Percentiles rank a stretch among this genome's conserved stretches.
Evolutionary conservation across 1,140 invertebrate species (phyloP).

Genomic region (Papilio polyxenes): DNA sequence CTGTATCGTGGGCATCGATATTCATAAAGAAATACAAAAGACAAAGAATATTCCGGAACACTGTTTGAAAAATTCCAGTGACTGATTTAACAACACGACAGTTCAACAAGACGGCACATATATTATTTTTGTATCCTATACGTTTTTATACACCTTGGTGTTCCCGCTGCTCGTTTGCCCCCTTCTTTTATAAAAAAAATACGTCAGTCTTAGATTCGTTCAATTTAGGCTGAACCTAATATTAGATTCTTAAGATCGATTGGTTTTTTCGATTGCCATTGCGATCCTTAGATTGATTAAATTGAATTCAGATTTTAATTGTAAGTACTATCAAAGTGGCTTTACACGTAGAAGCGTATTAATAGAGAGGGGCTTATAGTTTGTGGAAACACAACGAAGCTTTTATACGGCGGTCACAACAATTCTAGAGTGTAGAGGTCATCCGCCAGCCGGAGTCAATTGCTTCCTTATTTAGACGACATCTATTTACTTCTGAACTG

Average conservation of each 20-base stretch:
- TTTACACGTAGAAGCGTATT: not conserved
- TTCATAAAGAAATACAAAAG: no score
- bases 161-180: no score
- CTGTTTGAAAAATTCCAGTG: not conserved
- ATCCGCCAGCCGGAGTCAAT: constrained; percentile 38
- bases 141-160: no score
- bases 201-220: no score
- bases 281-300: no score
- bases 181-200: no score
- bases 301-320: not conserved
- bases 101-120: no score
- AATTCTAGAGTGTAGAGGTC: constrained; percentile 42
- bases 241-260: no score
- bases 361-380: constrained; percentile 5
- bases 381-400: constrained; percentile 19
- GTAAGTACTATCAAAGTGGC: not conserved
- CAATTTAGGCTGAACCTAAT: no score
- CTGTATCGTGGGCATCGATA: no score
- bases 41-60: not conserved
- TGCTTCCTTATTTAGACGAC: constrained; percentile 43
- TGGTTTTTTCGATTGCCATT: no score
- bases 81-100: not conserved
- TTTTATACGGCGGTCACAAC: constrained; percentile 29
- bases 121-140: no score
- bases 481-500: constrained; percentile 33